Base-by-base conservation (phyloP, 2,113 vertebrate species). In the Syngnathus floridae region DNA sequence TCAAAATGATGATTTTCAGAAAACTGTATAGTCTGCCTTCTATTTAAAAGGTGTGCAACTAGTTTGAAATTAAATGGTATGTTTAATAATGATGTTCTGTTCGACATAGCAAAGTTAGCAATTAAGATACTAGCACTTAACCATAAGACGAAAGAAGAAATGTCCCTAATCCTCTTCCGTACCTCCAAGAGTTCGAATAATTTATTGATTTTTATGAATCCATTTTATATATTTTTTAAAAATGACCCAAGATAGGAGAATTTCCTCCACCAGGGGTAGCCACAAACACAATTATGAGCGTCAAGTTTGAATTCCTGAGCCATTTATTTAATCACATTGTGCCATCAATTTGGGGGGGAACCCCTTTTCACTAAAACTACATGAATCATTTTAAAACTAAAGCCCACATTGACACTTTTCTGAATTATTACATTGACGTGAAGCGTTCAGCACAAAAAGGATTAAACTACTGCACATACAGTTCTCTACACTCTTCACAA, bases 191-290 rank as follows among this genome's bases (percentile, higher is more conserved):
- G 4, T 4, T 16, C 43, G 8, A 46, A 46, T 46, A 16, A 45
- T 13, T 12, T 5, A 41, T 41, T 41, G 12, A 41, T 41, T 41
- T 3, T 41, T 2, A 41, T 14, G 4, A 46, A n/a, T 51, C 49
- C 6, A 26, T 65, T 56, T 70, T 0, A 17, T 16, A 46, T 17
- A 31, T 31, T 31, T 31, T 31, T 31, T 5, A 17, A 17, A 43
- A 16, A 12, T 71, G 52, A 68, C 46, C 61, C 17, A 35, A 60
- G 56, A 57, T 8, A 40, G 19, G 40, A 78, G 54, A 40, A 74
- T 37, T 71, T 85, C 75, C 63, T 83, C 85, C 87, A 87, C 84
- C 79, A 88, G 87, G 77, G 82, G 82, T 81, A 80, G 81, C 85
- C 78, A 84, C 73, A 84, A 69, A 81, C 83, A 81, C 74, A 86